Base-by-base conservation (phyloP, 2,797 vertebrate genomes). In the Poeciliopsis turneri region DNA sequence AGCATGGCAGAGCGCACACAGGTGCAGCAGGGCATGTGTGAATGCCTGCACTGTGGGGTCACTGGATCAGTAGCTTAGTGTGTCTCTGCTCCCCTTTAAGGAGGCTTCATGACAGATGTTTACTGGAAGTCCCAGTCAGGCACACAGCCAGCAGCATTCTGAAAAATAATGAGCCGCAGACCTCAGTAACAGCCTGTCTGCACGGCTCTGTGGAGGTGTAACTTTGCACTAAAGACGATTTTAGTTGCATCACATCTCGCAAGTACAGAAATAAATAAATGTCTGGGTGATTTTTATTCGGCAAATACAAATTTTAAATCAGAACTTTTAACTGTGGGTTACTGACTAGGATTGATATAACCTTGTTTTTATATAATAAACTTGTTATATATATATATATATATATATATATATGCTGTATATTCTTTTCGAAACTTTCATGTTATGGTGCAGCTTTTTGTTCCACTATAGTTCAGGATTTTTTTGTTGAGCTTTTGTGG, bases 81-180 rank as follows among this genome's bases (percentile, higher is more conserved):
- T 90, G 91, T 87, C 87, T 92, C 80, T 84, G 86, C 82, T 86
- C 84, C 74, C 84, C 86, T 89, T 88, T 85, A 88, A 89, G 87
- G 90, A 84, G 76, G 89, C 86, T 82, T 92, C 82, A 78, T 92
- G 87, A 92, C 93, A 89, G 90, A 93, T 93, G 91, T 93, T 93
- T 91, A 90, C 91, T 89, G 92, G 91, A 90, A 90, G 91, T 92
- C 93, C 92, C 91, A 90, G 87, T 49, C 89, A 91, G 85, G 82
- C 83, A 82, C 82, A 80, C 86, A 79, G 83, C 39, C 28, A 88
- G 86, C 86, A 86, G 90, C 87, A 70, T 77, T 83, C 85, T 78
- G 25, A 78, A 84, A 89, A 87, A 91, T 90, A 90, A 91, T 88
- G 85, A 93, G 92, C 89, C 86, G 78, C 79, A 89, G 87, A 84